phyloP scores from a whole-genome alignment of 64 coral and sea anemone genomes.

The Exaiptasia diaphana region DNA sequence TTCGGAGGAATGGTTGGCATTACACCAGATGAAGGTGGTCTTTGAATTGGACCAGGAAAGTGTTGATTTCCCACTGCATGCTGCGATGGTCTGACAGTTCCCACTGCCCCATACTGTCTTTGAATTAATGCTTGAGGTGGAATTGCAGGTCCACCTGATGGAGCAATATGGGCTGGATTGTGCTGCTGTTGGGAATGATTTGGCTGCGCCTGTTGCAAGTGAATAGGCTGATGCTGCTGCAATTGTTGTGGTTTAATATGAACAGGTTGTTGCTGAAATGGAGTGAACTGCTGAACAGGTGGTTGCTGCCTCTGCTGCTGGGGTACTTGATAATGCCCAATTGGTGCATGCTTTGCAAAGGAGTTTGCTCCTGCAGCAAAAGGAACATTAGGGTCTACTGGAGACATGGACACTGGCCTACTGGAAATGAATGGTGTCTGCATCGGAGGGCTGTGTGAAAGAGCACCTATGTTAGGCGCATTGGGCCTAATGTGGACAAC shows the following conservation, averaged over 20 bases:
- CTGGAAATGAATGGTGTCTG: conserved; percentile 61
- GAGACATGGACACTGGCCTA: conserved; percentile 76
- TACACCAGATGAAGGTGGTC: conserved; percentile 52
- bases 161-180: neutral
- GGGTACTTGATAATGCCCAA: conserved; percentile 75
- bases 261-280: conserved; percentile 81
- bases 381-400: conserved; percentile 63
- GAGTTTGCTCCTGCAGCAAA: conserved; percentile 61
- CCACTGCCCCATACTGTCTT: neutral
- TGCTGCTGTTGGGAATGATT: conserved; percentile 32
- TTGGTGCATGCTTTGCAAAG: conserved; percentile 68
- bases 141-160: neutral
- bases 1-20: conserved; percentile 53
- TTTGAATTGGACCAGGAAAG: conserved; percentile 79
- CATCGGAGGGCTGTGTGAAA: conserved; percentile 84
- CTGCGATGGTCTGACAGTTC: neutral
- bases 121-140: neutral
- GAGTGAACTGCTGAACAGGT: conserved; percentile 72
- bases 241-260: conserved; percentile 47
- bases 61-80: conserved; percentile 26
- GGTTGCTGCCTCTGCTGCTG: conserved; percentile 69
- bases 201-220: conserved; percentile 11
- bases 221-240: conserved; percentile 62
- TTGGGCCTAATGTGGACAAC: conserved; percentile 60
- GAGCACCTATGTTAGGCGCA: conserved; percentile 43